A percentile compares a stretch with the other conserved stretches of the same genome.
Evolutionary conservation across 1,140 invertebrate species (phyloP).

Genomic region (Drosophila pectinifera): DNA sequence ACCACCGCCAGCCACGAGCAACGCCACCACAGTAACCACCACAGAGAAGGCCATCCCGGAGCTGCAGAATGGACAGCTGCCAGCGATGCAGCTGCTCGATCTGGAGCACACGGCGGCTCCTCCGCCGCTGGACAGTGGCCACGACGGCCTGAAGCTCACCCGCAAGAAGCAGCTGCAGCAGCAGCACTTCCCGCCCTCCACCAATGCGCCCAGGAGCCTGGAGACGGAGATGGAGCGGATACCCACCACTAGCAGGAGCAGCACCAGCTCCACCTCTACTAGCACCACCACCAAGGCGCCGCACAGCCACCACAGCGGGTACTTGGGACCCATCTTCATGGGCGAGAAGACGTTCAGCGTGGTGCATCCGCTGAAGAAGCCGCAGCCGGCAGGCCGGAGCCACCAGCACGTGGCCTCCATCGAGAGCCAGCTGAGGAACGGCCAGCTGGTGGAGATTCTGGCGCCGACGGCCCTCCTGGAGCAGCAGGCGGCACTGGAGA

Average conservation of each 20-base stretch:
- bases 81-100: conserved; percentile 65
- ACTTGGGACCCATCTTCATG: conserved; percentile 80
- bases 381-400: conserved; percentile 35
- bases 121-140: conserved; percentile 60
- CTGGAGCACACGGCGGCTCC: conserved; percentile 63
- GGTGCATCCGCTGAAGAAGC: conserved; percentile 61
- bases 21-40: not conserved
- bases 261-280: not conserved
- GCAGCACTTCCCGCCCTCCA: conserved; percentile 59
- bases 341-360: conserved; percentile 72
- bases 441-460: conserved; percentile 74
- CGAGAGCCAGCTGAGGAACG: conserved; percentile 60
- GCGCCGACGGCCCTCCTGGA: conserved; percentile 69
- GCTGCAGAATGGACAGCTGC: too few relatives aligned
- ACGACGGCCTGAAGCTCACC: conserved; percentile 76
- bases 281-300: conserved; percentile 5
- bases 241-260: conserved; percentile 13
- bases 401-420: conserved; percentile 54
- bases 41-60: conserved; percentile 6
- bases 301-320: conserved; percentile 57
- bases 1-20: not conserved
- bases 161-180: conserved; percentile 78
- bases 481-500: conserved; percentile 13
- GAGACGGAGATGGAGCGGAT: conserved; percentile 34
- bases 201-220: conserved; percentile 14